Evolutionary conservation across 2,888 invertebrate genomes (phyloP), one percentile per base, ranked within the genome.

Genomic region (Hermaeophaga mercurialis): DNA sequence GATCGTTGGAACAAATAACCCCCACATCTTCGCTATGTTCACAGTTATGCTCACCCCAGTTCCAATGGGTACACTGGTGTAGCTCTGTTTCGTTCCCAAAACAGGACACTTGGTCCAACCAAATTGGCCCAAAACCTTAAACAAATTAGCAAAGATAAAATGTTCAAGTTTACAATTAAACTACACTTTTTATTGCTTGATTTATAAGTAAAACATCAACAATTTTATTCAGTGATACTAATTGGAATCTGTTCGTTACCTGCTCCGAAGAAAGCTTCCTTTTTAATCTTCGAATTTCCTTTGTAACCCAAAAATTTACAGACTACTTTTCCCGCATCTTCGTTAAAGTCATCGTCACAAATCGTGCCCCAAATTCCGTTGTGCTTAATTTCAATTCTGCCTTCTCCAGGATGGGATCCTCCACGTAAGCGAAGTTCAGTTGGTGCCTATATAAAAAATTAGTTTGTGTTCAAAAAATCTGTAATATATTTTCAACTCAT

Each of bases 341-440:
- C 77, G 43, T 84, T 83, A 70, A 90, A 90, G 66, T 87, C 85
- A 69, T 91, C 90, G 68, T 90, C 89, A 73, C 91, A 92, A 9
- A 92, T 80, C 0, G 89, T 88, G 8, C 91, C 91, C 87, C 89
- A 89, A 12, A 85, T 80, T 1, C 86, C 86, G 60, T 83, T 82
- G 63, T 85, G 82, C 56, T 82, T 81, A 0, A 91, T 80, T 74
- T 90, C 90, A 0, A 91, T 79, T 36, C 90, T 80, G 0, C 91
- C 91, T 70, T 88, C 84, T 22, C 75, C 75, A 0, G 73, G 61
- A 18, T 70, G 77, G 2, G 79, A 78, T 2, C 88, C 88, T 48
- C 83, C 84, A 6, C 77, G 81, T 24, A 90, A 70, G 12, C 89
- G 82, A 28, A 88, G 75, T 67, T 84, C 80, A 6, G 84, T 79